Conservation (phyloP, 2,113 vertebrate species). For the Xiphophorus maculatus region DNA sequence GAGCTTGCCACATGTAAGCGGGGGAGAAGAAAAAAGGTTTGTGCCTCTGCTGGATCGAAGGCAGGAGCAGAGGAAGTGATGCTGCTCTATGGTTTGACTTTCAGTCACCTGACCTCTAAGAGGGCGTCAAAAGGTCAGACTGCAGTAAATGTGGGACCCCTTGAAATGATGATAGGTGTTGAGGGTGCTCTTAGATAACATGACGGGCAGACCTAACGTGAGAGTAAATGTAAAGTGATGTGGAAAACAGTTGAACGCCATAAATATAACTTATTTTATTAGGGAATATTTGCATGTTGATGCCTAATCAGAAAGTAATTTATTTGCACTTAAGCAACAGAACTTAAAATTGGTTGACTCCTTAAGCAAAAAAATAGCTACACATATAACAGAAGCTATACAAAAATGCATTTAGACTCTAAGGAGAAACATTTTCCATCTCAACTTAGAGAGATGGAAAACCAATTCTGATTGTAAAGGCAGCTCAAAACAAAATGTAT, state of each 20-base stretch:
- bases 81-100: slow-evolving; percentile 47
- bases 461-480: too few species aligned
- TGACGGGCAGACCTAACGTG: background rate
- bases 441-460: too few species aligned
- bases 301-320: background rate
- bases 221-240: background rate
- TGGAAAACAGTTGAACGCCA: background rate
- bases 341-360: background rate
- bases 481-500: too few species aligned
- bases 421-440: too few species aligned
- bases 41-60: slow-evolving; percentile 37
- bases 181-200: background rate
- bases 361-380: background rate
- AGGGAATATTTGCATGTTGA: background rate
- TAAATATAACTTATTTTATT: background rate
- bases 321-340: background rate
- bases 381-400: background rate
- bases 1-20: slow-evolving; percentile 39
- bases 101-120: slow-evolving; percentile 48
- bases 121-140: slow-evolving; percentile 33
- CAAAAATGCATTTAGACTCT: too few species aligned
- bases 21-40: background rate
- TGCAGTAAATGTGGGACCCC: slow-evolving; percentile 20
- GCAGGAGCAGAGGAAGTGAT: slow-evolving; percentile 36
- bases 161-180: background rate